These are phyloP conservation scores for Himantopus leucocephalus DNA, from an alignment of 2,113 vertebrate species.

Conservation along the genomic window DNA sequence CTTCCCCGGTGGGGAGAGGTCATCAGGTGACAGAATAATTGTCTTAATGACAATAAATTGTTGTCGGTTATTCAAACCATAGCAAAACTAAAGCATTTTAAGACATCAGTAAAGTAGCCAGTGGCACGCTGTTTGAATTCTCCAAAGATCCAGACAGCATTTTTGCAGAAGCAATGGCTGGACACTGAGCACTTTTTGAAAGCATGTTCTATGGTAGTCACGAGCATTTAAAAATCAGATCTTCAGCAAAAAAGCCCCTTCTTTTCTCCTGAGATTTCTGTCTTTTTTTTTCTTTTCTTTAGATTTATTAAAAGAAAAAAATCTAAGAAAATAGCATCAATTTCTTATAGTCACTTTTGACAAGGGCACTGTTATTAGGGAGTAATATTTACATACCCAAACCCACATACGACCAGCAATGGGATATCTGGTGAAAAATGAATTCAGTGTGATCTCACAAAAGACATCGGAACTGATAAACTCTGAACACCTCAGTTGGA, in stretches of 20 bases:
- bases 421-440: background rate
- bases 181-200: background rate
- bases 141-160: background rate
- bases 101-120: background rate
- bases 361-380: accelerated
- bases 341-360: background rate
- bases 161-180: background rate
- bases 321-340: background rate
- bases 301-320: background rate
- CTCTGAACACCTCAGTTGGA: background rate
- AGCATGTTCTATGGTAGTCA: background rate
- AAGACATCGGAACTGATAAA: background rate
- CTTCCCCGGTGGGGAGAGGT: no score
- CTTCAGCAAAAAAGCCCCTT: background rate
- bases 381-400: background rate
- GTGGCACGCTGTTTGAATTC: background rate
- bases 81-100: background rate
- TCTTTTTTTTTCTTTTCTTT: background rate
- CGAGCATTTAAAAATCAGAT: background rate
- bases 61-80: no score
- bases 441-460: background rate
- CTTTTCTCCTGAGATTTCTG: background rate
- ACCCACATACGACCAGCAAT: background rate
- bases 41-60: no score
- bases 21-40: no score